Conservation (phyloP, 2,113 vertebrate species). For the Crotalus viridis region DNA sequence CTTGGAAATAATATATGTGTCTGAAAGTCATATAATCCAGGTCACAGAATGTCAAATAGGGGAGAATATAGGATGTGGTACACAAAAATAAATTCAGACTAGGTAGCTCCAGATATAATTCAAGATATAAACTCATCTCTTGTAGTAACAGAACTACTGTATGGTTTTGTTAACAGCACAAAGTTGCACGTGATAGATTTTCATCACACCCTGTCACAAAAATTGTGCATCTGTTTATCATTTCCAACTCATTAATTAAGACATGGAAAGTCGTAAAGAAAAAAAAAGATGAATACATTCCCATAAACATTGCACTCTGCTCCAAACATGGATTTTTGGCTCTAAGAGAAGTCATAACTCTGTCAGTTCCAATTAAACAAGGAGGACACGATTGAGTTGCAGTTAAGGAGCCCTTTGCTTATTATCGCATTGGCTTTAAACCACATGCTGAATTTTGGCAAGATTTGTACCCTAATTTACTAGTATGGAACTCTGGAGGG, state of each 20-base stretch:
- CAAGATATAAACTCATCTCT: background rate
- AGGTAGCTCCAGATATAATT: background rate
- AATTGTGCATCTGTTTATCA: background rate
- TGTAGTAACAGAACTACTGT: background rate
- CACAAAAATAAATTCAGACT: background rate
- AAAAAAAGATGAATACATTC: background rate
- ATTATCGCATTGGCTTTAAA: background rate
- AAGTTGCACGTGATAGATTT: background rate
- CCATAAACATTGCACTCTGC: background rate
- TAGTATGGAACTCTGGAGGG: background rate
- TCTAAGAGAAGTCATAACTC: background rate
- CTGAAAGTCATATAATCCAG: background rate
- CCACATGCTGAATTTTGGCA: background rate
- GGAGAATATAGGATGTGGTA: background rate
- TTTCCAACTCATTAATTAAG: background rate
- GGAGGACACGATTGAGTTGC: background rate
- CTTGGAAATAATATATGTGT: background rate
- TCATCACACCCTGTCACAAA: background rate
- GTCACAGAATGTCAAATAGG: background rate
- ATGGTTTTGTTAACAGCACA: background rate
- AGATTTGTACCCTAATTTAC: background rate
- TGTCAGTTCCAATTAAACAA: background rate
- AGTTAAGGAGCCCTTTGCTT: background rate
- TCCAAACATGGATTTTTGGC: background rate
- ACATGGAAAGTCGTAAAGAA: background rate